phyloP scores from a whole-genome alignment of 2,888 invertebrate genomes.

The Hydroisotoma schaefferi region DNA sequence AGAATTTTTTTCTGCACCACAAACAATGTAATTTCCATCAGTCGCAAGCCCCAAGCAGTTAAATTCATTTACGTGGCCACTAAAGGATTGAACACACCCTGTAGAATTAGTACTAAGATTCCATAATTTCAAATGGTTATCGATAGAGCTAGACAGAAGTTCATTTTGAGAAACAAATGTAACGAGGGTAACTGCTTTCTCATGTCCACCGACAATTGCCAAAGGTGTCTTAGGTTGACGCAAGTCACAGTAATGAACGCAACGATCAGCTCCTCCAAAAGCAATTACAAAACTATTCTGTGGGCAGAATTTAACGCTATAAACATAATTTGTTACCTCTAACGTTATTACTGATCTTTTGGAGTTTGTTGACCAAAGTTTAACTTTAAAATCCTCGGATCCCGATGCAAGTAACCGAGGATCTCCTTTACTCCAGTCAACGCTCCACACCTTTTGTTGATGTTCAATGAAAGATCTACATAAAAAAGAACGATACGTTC shows the following conservation, averaged over 20 bases:
- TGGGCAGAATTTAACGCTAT: slow-evolving; percentile 89
- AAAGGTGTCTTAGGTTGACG: slow-evolving; percentile 76
- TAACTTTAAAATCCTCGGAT: slow-evolving; percentile 87
- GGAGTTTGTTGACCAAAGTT: slow-evolving; percentile 84
- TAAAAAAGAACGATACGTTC: slow-evolving; percentile 3
- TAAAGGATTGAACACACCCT: slow-evolving; percentile 76
- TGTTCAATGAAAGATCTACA: slow-evolving; percentile 71
- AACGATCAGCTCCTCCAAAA: slow-evolving; percentile 95
- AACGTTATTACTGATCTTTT: slow-evolving; percentile 82
- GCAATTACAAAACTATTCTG: slow-evolving; percentile 80
- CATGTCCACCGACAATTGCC: slow-evolving; percentile 79
- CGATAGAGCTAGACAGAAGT: slow-evolving; percentile 88
- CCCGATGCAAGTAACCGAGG: slow-evolving; percentile 86
- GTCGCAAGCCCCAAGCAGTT: slow-evolving; percentile 93
- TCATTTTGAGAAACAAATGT: slow-evolving; percentile 81
- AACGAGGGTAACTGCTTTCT: slow-evolving; percentile 91
- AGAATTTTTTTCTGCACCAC: slow-evolving; percentile 92
- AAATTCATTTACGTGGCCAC: slow-evolving; percentile 90
- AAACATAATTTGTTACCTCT: slow-evolving; percentile 91
- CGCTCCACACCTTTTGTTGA: slow-evolving; percentile 93
- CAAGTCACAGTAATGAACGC: slow-evolving; percentile 92
- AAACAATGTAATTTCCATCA: slow-evolving; percentile 86
- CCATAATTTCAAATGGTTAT: slow-evolving; percentile 88
- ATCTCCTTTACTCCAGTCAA: slow-evolving; percentile 89
- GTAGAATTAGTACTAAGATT: slow-evolving; percentile 69